phyloP scores from a whole-genome alignment of 2,797 vertebrate genomes.

The Tapera naevia region DNA sequence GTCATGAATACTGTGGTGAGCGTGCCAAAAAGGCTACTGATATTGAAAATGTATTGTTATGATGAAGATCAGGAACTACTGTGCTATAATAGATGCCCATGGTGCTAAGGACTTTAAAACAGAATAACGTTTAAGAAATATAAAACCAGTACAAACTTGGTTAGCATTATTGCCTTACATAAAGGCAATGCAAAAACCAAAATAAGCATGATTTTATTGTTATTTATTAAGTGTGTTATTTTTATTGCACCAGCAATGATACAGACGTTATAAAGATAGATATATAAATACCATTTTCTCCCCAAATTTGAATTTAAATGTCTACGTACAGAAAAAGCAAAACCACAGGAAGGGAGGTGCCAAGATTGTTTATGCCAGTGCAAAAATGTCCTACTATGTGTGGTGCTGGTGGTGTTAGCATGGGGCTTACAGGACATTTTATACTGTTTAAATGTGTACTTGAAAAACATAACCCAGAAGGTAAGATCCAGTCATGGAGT shows the following conservation, averaged over 20 bases:
- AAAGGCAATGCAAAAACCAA: background rate
- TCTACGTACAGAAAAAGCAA: constrained; percentile 18
- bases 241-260: background rate
- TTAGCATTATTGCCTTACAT: background rate
- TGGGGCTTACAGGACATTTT: constrained; percentile 4
- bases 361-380: constrained; percentile 10
- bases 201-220: background rate
- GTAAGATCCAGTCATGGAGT: constrained; percentile 5
- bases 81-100: background rate
- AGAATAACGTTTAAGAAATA: background rate
- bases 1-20: background rate
- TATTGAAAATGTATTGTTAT: background rate
- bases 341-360: constrained; percentile 48
- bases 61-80: background rate
- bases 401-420: background rate
- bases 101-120: background rate
- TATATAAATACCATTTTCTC: background rate
- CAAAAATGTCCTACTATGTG: constrained; percentile 14
- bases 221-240: background rate
- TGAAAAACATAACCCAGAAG: constrained; percentile 4
- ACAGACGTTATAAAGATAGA: background rate
- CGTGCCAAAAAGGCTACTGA: background rate
- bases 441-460: constrained; percentile 26
- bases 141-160: background rate
- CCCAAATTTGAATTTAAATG: background rate